phyloP scores from a whole-genome alignment of 2,888 invertebrate species.

The Ichneumon xanthorius region DNA sequence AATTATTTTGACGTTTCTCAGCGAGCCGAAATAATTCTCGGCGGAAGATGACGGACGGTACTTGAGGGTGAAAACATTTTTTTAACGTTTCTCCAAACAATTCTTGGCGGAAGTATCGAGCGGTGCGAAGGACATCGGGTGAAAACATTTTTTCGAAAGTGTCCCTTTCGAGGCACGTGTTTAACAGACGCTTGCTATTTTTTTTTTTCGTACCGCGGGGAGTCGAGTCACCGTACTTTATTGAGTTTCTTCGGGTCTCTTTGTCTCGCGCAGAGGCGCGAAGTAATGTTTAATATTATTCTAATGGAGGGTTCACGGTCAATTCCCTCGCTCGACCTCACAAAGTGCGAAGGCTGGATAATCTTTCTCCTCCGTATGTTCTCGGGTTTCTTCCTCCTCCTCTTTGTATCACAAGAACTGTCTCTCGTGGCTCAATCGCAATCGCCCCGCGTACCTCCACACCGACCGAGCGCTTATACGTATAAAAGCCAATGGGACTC shows the following conservation, averaged over 20 bases:
- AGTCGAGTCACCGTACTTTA: constrained; percentile 9
- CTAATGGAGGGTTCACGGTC: constrained; percentile 37
- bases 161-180: constrained; percentile 49
- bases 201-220: constrained; percentile 16
- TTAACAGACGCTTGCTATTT: constrained; percentile 40
- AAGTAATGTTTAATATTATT: constrained; percentile 36
- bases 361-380: constrained; percentile 19
- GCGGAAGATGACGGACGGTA: too few species aligned
- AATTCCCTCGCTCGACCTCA: constrained; percentile 26
- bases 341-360: constrained; percentile 13
- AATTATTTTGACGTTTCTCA: neutral
- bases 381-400: neutral
- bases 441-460: constrained; percentile 11
- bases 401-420: constrained; percentile 24
- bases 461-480: neutral
- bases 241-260: constrained; percentile 9
- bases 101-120: neutral
- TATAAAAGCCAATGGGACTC: constrained; percentile 73
- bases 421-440: constrained; percentile 27
- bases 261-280: constrained; percentile 5
- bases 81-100: neutral
- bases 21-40: neutral
- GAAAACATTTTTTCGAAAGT: constrained; percentile 52
- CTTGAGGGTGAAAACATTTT: too few species aligned
- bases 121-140: neutral